A percentile compares a stretch with the other conserved stretches of the same genome.
Conservation (phyloP, 2,888 invertebrate genomes). For the Scaptomyza reducta region DNA sequence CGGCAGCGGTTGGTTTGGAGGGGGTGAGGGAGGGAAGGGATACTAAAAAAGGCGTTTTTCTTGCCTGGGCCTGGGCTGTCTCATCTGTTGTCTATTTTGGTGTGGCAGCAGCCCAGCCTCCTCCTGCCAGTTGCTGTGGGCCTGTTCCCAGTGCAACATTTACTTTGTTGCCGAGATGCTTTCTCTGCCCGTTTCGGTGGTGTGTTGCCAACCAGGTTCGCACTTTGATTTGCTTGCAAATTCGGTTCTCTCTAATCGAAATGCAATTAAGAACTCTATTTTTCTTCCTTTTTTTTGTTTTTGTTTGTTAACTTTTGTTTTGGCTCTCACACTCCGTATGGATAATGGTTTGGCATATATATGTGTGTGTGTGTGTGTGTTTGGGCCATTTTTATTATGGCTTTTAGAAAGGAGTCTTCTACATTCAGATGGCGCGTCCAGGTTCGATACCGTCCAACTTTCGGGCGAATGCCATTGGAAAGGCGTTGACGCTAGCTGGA, state of each 20-base stretch:
- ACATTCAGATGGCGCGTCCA: conserved; percentile 10
- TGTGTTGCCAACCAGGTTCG: conserved; percentile 67
- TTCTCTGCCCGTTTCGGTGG: conserved; percentile 45
- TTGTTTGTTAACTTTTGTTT: conserved; percentile 37
- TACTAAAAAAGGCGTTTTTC: conserved; percentile 55
- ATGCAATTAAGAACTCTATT: conserved; percentile 69
- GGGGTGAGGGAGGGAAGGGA: not conserved
- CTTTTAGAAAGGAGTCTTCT: conserved; percentile 70
- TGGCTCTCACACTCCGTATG: conserved; percentile 22
- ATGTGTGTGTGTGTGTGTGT: conserved; percentile 1
- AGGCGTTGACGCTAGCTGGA: conserved; percentile 70
- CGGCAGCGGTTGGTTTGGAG: not conserved
- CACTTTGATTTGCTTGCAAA: conserved; percentile 70
- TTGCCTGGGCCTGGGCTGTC: conserved; percentile 63
- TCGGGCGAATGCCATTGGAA: conserved; percentile 72
- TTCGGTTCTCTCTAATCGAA: conserved; percentile 66
- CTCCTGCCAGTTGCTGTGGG: conserved; percentile 61
- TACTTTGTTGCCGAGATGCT: conserved; percentile 69
- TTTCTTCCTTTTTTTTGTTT: conserved; percentile 31
- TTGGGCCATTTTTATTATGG: conserved; percentile 61
- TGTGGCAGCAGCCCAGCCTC: conserved; percentile 36
- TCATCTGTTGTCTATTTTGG: conserved; percentile 71
- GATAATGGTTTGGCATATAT: conserved; percentile 1
- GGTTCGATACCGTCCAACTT: conserved; percentile 27
- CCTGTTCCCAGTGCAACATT: conserved; percentile 76